These are phyloP conservation scores for Diadegma fenestrale DNA, from an alignment of 2,888 invertebrate genomes.

Conservation along the genomic window DNA sequence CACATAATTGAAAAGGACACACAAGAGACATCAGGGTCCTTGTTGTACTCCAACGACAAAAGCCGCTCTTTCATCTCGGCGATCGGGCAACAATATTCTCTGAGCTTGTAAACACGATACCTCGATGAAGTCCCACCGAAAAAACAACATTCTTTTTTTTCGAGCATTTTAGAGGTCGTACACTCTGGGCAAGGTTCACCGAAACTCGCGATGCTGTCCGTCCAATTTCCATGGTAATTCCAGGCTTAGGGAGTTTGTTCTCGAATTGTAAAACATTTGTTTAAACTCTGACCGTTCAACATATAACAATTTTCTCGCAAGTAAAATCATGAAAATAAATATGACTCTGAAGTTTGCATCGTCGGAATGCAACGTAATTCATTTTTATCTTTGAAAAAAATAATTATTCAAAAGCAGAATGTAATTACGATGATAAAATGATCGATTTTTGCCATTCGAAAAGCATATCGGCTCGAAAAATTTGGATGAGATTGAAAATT, in stretches of 20 bases:
- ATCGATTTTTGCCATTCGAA: too few relatives aligned
- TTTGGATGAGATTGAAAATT: too few relatives aligned
- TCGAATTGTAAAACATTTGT: neutral
- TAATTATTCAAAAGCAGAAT: too few relatives aligned
- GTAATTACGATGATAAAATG: too few relatives aligned
- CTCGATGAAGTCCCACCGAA: slow-evolving; percentile 27
- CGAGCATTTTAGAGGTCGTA: neutral
- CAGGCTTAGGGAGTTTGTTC: neutral
- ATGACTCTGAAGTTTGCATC: too few relatives aligned
- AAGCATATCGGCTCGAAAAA: too few relatives aligned
- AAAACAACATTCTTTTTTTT: neutral
- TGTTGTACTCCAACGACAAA: slow-evolving; percentile 37
- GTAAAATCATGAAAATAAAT: too few relatives aligned
- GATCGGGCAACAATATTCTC: slow-evolving; percentile 46
- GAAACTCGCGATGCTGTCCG: neutral
- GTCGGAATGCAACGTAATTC: too few relatives aligned
- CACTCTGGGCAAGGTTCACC: neutral
- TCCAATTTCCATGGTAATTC: neutral
- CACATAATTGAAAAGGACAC: slow-evolving; percentile 46
- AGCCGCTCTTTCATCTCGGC: slow-evolving; percentile 54
- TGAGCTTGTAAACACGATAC: slow-evolving; percentile 47
- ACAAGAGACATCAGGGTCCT: slow-evolving; percentile 25
- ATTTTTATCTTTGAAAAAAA: too few relatives aligned
- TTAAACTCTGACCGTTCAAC: neutral
- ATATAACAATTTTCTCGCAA: neutral